phyloP scores from a whole-genome alignment of 2,113 vertebrate genomes.

The Boulengeromyrus knoepffleri region DNA sequence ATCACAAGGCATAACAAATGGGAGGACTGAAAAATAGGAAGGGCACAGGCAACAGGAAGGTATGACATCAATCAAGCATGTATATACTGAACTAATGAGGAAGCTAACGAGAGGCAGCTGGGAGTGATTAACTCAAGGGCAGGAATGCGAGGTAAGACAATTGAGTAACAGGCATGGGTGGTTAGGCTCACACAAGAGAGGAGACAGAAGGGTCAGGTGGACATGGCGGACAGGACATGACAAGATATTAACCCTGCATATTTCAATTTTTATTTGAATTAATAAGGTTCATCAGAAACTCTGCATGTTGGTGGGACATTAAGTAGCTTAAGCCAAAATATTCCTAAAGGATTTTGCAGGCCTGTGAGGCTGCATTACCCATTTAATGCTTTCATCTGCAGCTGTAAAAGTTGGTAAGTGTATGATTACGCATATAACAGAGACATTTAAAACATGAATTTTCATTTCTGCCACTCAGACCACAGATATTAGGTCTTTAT shows the following conservation, averaged over 20 bases:
- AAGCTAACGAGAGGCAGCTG: neutral
- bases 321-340: neutral
- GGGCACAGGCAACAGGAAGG: neutral
- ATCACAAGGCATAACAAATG: neutral
- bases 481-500: neutral
- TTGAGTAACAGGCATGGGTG: neutral
- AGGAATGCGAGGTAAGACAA: neutral
- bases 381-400: neutral
- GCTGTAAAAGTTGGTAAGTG: neutral
- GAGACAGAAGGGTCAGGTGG: neutral
- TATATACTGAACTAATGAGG: neutral
- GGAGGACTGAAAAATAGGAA: neutral
- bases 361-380: neutral
- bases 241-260: neutral
- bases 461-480: neutral
- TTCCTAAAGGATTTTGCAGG: neutral
- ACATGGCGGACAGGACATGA: too few species aligned
- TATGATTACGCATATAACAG: neutral
- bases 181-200: neutral
- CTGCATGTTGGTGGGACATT: neutral
- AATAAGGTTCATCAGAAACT: neutral
- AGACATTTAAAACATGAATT: neutral
- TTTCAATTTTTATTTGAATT: neutral
- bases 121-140: neutral
- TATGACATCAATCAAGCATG: neutral